Base-by-base conservation (phyloP, 37 sponge, comb jelly and placozoan genomes). In the Theonella swinhoei region DNA sequence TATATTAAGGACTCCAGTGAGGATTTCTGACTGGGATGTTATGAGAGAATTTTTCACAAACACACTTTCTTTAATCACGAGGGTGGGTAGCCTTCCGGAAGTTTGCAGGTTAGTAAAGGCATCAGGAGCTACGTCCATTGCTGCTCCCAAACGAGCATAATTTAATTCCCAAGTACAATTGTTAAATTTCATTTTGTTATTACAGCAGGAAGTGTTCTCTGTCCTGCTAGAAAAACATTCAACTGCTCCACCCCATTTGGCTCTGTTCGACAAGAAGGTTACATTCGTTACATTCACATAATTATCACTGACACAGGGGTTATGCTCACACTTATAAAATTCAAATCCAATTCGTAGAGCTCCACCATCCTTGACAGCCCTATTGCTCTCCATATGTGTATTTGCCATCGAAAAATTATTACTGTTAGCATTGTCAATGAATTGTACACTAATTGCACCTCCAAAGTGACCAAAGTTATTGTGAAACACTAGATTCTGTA, bases 81-180 rank as follows among this genome's bases (percentile, higher is more conserved):
- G 80, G 8, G 26, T 40, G 28, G 80, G 80, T 4, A 80, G 32
- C 7, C 41, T 30, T 2, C 80, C 80, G 40, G 66, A 69, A 68
- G 66, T 70, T n/a, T 41, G 32, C 28, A 80, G 36, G 5, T 39
- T n/a, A 19, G 34, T 42, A 69, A 69, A 80, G 31, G 66, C 70
- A 4, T 80, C 80, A 67, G 80, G 80, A 39, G n/a, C 66, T 35
- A 80, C 47, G 23, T n/a, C 58, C 3, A 80, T 34, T 28, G 70
- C 80, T 28, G 80, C 80, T 41, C 54, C 80, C 40, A 80, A 17
- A 4, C 23, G 32, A 25, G 80, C 80, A 29, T 1, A 3, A 26
- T 80, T 80, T 3, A 24, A 9, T 7, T 1, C 17, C 80, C 80
- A 80, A 22, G 2, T 11, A 39, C 80, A 80, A 31, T 67, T 25